These are phyloP conservation scores for Taxidea taxus DNA, from an alignment of 2,113 vertebrate genomes.

Conservation along the genomic window DNA sequence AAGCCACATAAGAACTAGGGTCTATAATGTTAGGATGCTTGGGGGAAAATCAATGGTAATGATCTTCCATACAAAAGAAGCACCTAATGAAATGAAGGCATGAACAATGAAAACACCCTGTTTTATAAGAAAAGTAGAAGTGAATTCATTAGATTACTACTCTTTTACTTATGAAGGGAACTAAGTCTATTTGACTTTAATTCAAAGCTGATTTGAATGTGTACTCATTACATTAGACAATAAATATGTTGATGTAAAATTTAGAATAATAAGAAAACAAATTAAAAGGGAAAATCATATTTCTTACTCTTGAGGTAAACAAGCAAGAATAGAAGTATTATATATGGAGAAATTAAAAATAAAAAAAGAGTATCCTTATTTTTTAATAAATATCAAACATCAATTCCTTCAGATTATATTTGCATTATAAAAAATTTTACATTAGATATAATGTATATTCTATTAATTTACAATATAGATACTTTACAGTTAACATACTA, in stretches of 20 bases:
- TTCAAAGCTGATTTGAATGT: not conserved
- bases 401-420: not conserved
- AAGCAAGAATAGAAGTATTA: not conserved
- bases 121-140: not conserved
- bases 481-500: not conserved
- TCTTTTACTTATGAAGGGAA: not conserved
- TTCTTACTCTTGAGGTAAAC: not conserved
- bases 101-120: not conserved
- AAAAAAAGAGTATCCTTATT: not conserved
- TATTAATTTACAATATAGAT: not conserved
- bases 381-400: not conserved
- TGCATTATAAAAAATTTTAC: not conserved
- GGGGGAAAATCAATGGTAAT: not conserved
- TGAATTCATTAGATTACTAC: not conserved
- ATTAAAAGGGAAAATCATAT: not conserved
- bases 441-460: not conserved
- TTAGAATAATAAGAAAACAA: not conserved
- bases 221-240: not conserved
- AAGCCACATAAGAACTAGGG: not conserved
- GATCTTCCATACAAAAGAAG: not conserved
- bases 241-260: not conserved
- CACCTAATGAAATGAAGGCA: not conserved
- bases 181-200: not conserved
- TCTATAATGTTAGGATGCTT: not conserved
- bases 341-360: not conserved